Evolutionary conservation across 2,113 vertebrate genomes (phyloP).

Genomic region (Oostethus manadensis): DNA sequence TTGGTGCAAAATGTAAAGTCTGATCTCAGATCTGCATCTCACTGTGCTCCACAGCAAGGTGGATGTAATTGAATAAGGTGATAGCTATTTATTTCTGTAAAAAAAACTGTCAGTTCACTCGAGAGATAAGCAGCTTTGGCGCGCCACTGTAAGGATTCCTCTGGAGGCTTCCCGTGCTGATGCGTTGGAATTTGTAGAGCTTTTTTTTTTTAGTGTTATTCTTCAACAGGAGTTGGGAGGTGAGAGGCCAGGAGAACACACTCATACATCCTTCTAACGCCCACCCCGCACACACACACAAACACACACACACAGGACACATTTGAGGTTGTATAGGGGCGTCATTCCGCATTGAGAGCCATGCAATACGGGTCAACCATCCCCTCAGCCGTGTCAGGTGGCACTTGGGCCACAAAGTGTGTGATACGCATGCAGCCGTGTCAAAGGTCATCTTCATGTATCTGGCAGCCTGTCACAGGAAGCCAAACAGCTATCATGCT

Average conservation of each 20-base stretch:
- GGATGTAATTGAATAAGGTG: slow-evolving; percentile 45
- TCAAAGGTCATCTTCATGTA: slow-evolving; percentile 68
- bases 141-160: slow-evolving; percentile 38
- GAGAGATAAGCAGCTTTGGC: slow-evolving; percentile 51
- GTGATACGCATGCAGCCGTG: slow-evolving; percentile 49
- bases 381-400: slow-evolving; percentile 49
- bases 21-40: slow-evolving; percentile 47
- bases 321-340: slow-evolving; percentile 5
- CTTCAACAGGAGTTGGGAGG: slow-evolving; percentile 10
- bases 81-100: slow-evolving; percentile 43
- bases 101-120: slow-evolving; percentile 19
- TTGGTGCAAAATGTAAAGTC: slow-evolving; percentile 33
- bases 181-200: slow-evolving; percentile 26
- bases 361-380: slow-evolving; percentile 59
- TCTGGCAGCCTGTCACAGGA: slow-evolving; percentile 56
- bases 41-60: slow-evolving; percentile 21
- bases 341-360: slow-evolving; percentile 41
- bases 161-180: slow-evolving; percentile 31
- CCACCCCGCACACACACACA: neutral
- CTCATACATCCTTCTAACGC: neutral
- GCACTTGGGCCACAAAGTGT: slow-evolving; percentile 50
- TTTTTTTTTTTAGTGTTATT: slow-evolving; percentile 23
- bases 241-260: neutral
- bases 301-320: neutral
- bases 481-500: slow-evolving; percentile 52